A percentile compares a stretch with the other conserved stretches of the same genome.
Evolutionary conservation across 1,140 invertebrate genomes (phyloP).

Genomic region (Ooceraea biroi): DNA sequence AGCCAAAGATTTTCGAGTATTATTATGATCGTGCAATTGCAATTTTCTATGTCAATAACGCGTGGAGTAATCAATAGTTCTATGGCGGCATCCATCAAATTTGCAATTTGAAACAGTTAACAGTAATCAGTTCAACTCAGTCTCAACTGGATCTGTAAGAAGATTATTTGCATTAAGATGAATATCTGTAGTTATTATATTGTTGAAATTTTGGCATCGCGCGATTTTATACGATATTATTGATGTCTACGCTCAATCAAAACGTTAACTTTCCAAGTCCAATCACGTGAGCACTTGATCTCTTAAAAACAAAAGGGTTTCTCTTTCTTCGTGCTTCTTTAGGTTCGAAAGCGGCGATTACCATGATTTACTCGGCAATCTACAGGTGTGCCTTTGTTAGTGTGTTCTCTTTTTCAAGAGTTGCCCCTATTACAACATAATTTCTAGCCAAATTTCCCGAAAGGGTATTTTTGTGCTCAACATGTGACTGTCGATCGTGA

Average conservation of each 20-base stretch:
- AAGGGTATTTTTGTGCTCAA: constrained; percentile 11
- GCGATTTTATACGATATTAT: not conserved
- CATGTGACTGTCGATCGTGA: not conserved
- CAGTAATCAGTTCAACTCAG: not conserved
- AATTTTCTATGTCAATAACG: constrained; percentile 55
- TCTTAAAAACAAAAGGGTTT: not conserved
- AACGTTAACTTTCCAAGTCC: not conserved
- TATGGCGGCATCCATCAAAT: constrained; percentile 15
- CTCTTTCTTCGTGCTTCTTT: constrained; percentile 15
- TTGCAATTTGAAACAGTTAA: not conserved
- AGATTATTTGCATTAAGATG: not conserved
- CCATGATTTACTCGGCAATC: constrained; percentile 51
- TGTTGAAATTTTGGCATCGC: not conserved
- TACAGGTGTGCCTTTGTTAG: constrained; percentile 48
- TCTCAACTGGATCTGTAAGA: not conserved
- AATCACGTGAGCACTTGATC: constrained; percentile 1
- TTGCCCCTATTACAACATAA: not conserved
- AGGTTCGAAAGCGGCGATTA: constrained; percentile 45
- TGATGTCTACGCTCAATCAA: not conserved
- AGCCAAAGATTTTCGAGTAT: constrained; percentile 63
- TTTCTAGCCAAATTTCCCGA: constrained; percentile 29
- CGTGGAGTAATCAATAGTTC: constrained; percentile 26
- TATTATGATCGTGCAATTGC: not conserved
- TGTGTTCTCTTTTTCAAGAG: constrained; percentile 2
- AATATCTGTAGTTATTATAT: not conserved